A percentile compares a stretch with the other conserved stretches of the same genome.
phyloP scores from a whole-genome alignment of 2,113 vertebrate genomes.

The Proteles cristata region DNA sequence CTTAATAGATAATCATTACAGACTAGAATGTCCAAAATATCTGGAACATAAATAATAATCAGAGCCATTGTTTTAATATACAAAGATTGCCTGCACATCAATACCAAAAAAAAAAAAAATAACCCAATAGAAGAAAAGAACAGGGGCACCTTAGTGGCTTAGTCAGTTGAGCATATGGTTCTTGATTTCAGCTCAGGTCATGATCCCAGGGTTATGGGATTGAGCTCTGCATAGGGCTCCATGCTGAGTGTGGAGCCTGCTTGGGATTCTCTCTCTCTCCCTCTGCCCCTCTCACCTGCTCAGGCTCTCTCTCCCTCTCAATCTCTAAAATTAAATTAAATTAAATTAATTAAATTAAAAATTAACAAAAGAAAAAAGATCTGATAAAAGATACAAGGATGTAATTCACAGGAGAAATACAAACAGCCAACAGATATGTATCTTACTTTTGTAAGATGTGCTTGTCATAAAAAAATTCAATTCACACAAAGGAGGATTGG shows the following conservation, averaged over 20 bases:
- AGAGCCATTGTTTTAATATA: not conserved
- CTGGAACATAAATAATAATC: not conserved
- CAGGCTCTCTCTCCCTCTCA: no score
- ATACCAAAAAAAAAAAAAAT: not conserved
- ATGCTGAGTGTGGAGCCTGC: no score
- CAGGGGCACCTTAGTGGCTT: no score
- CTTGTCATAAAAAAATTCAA: not conserved
- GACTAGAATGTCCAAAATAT: not conserved
- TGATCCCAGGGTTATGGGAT: no score
- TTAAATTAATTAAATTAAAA: no score
- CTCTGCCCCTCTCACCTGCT: no score
- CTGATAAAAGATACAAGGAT: not conserved
- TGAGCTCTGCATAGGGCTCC: no score
- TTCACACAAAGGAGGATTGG: not conserved
- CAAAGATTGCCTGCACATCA: not conserved
- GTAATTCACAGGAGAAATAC: not conserved
- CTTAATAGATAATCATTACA: not conserved
- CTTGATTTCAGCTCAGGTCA: no score
- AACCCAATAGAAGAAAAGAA: not conserved
- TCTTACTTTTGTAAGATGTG: not conserved
- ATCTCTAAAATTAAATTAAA: no score
- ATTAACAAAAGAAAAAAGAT: not conserved
- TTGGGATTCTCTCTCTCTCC: no score
- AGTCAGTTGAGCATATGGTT: no score
- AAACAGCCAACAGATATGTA: not conserved